Evolutionary conservation across 2,113 vertebrate species (phyloP), one percentile per base, ranked within the genome.

Genomic region (Equus quagga): DNA sequence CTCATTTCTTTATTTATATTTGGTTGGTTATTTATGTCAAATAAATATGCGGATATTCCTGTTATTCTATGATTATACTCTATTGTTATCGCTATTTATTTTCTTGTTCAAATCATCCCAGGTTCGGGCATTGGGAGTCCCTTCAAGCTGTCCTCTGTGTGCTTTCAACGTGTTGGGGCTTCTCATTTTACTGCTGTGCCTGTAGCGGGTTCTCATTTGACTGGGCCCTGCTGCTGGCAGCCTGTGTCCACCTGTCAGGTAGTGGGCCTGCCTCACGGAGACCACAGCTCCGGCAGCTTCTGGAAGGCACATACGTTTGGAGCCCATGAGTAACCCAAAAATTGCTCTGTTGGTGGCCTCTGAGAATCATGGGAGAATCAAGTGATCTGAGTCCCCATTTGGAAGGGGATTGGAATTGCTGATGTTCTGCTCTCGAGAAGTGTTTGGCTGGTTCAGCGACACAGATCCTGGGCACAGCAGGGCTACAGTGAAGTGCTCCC

Each of bases 151-250:
- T 80, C 70, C 31, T n/a, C 41, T 23, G 0, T 65, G 60, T n/a
- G 70, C 28, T 46, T 28, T 41, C 6, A 15, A 84, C 10, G 12
- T 21, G 33, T 21, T 64, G 49, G 46, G 56, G 13, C 69, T 79
- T 83, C 31, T 26, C 4, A 4, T 81, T 91, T 67, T 67, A 18
- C 69, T 75, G 15, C 1, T 1, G 33, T 13, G 1, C 13, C 0
- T 21, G 31, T 80, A 5, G 18, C 65, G 33, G 49, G 51, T 41
- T 62, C 88, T 89, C 41, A 6, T 17, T 15, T 58, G 51, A 54
- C 21, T 28, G 36, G 64, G 23, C 12, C 46, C 70, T 89, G 41
- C 86, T 3, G 1, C 12, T 58, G 15, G 26, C 46, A 31, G 70
- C 44, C 18, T n/a, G 28, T 21, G 17, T 72, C 75, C n/a, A 0